A percentile compares a stretch with the other conserved stretches of the same genome.
Evolutionary conservation across 2,113 vertebrate species (phyloP).

Genomic region (Melozone crissalis): DNA sequence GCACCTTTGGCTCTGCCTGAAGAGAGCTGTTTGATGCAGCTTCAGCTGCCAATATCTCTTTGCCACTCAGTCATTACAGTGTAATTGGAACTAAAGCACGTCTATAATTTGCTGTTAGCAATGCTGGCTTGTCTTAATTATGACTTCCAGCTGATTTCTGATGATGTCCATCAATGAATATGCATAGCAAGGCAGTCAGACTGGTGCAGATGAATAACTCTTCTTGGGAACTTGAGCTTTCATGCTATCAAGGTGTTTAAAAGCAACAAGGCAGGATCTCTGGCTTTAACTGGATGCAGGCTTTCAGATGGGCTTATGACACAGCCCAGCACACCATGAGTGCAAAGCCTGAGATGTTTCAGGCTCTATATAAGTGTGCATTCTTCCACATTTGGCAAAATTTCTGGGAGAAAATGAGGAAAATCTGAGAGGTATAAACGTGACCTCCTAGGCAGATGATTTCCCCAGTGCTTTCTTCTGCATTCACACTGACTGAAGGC

Average conservation of each 20-base stretch:
- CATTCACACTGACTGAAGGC: not conserved
- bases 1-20: not conserved
- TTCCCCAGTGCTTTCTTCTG: not conserved
- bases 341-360: not conserved
- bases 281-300: not conserved
- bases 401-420: not conserved
- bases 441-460: not conserved
- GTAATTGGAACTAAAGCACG: not conserved
- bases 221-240: not conserved
- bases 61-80: slow-evolving; percentile 1
- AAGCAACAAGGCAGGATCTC: not conserved
- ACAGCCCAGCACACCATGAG: not conserved
- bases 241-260: not conserved
- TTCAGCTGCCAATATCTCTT: not conserved
- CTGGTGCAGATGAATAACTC: not conserved
- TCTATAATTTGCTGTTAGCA: not conserved
- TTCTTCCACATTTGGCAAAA: not conserved
- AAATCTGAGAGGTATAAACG: not conserved
- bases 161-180: not conserved
- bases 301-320: not conserved
- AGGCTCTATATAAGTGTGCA: rapidly evolving
- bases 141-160: slow-evolving; percentile 26
- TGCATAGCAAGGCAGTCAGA: not conserved
- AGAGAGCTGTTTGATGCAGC: not conserved
- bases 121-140: slow-evolving; percentile 24